These are phyloP conservation scores for Eurytoma californica DNA, from an alignment of 2,888 invertebrate species.

Conservation along the genomic window DNA sequence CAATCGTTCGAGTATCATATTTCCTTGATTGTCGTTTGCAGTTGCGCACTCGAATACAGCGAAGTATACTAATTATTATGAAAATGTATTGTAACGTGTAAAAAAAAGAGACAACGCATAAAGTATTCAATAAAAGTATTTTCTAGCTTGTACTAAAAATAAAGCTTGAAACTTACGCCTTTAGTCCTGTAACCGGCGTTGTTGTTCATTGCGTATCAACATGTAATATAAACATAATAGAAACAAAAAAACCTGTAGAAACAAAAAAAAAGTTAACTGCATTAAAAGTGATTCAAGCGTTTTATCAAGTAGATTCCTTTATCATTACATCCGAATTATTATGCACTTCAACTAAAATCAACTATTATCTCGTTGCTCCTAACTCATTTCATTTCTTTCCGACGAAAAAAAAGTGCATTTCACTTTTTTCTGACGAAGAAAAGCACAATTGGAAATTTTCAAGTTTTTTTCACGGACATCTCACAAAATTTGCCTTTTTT, in stretches of 20 bases:
- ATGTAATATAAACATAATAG: constrained; percentile 6
- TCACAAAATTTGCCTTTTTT: too few species aligned
- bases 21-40: constrained; percentile 25
- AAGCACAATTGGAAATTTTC: too few species aligned
- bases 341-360: too few species aligned
- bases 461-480: too few species aligned
- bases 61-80: constrained; percentile 11
- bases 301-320: not conserved
- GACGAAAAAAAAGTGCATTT: too few species aligned
- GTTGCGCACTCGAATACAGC: constrained; percentile 29
- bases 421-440: too few species aligned
- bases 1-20: constrained; percentile 3
- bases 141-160: constrained; percentile 44
- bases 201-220: constrained; percentile 16
- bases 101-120: constrained; percentile 43
- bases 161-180: constrained; percentile 39
- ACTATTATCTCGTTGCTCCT: too few species aligned
- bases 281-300: not conserved
- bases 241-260: constrained; percentile 40
- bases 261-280: constrained; percentile 20
- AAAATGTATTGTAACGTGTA: constrained; percentile 9
- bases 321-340: too few species aligned
- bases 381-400: too few species aligned
- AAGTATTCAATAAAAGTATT: constrained; percentile 51
- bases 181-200: constrained; percentile 28